phyloP scores from a whole-genome alignment of 2,113 vertebrate genomes.

The Lepisosteus osseus region DNA sequence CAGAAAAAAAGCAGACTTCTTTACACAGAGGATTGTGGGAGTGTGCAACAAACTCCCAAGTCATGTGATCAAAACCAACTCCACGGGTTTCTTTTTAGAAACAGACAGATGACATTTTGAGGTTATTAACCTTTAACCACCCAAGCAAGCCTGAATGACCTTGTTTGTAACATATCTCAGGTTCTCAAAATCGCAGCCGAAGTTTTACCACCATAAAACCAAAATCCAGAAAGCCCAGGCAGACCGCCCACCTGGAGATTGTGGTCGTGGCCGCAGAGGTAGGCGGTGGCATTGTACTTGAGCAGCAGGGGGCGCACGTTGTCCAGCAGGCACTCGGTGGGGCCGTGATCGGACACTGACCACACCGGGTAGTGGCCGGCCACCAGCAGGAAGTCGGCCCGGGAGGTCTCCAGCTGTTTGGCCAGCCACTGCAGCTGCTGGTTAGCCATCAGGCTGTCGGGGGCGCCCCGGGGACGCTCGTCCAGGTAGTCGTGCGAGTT shows the following conservation, averaged over 20 bases:
- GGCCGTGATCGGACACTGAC: conserved; percentile 85
- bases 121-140: too few species aligned
- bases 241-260: conserved; percentile 76
- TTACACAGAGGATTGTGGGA: too few species aligned
- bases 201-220: too few species aligned
- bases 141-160: too few species aligned
- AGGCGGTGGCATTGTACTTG: conserved; percentile 75
- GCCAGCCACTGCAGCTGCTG: conserved; percentile 78
- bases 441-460: conserved; percentile 43
- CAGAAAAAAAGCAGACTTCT: too few species aligned
- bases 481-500: conserved; percentile 72
- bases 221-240: background rate
- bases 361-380: conserved; percentile 88
- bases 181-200: too few species aligned
- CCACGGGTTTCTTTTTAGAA: too few species aligned
- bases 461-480: conserved; percentile 59
- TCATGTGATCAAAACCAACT: too few species aligned
- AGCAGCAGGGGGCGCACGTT: conserved; percentile 70
- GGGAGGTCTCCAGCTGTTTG: conserved; percentile 66
- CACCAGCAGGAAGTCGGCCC: conserved; percentile 79
- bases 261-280: conserved; percentile 87
- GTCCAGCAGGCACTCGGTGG: conserved; percentile 76
- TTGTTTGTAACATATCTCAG: too few species aligned
- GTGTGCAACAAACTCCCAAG: too few species aligned
- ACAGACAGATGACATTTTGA: too few species aligned